Conservation (phyloP, 2,113 vertebrate species). For the Microtus ochrogaster region DNA sequence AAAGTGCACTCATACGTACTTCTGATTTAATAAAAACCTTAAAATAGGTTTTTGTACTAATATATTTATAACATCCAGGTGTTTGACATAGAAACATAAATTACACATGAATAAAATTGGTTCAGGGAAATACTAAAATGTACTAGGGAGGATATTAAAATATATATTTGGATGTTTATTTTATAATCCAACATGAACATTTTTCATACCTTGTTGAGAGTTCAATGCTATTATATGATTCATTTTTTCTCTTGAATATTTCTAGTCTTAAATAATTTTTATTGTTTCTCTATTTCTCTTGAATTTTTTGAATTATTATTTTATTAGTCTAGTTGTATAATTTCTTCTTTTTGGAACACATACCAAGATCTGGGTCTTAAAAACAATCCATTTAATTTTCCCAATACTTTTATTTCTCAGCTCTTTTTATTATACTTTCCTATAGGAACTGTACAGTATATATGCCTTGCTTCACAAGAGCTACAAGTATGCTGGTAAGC, state of each 20-base stretch:
- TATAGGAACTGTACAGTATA: not conserved
- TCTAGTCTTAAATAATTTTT: constrained; percentile 49
- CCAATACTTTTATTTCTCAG: constrained; percentile 45
- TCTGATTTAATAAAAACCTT: constrained; percentile 83
- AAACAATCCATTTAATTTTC: constrained; percentile 38
- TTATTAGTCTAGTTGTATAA: constrained; percentile 43
- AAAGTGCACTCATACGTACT: constrained; percentile 62
- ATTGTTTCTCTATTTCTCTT: constrained; percentile 59
- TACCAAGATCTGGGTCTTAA: constrained; percentile 42
- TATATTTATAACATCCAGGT: constrained; percentile 82
- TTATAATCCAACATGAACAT: constrained; percentile 66
- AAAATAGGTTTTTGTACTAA: constrained; percentile 82
- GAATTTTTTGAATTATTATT: constrained; percentile 11
- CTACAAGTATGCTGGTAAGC: not conserved
- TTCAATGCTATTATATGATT: constrained; percentile 50
- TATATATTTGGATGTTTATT: constrained; percentile 70
- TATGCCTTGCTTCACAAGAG: constrained; percentile 9
- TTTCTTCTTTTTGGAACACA: constrained; percentile 53
- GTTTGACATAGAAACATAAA: constrained; percentile 80
- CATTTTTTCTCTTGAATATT: constrained; percentile 54
- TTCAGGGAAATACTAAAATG: constrained; percentile 74
- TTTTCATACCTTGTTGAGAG: constrained; percentile 65
- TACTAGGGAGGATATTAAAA: constrained; percentile 77
- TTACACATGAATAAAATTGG: constrained; percentile 71
- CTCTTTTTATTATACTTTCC: constrained; percentile 36